Conservation (phyloP, 1,140 invertebrate genomes). For the Caerostris extrusa region DNA sequence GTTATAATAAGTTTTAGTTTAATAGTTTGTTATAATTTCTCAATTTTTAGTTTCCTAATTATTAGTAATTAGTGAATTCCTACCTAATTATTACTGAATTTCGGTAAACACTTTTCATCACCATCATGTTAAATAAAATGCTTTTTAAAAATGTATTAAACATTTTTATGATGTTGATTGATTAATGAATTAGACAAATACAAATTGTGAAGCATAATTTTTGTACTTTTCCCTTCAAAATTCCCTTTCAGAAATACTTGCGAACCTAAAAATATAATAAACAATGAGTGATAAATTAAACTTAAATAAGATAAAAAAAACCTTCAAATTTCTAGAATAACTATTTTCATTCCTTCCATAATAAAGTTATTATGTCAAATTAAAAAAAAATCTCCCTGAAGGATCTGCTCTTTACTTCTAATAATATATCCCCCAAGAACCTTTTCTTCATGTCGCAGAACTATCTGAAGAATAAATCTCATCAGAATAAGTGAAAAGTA, state of each 20-base stretch:
- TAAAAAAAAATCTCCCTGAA: not conserved
- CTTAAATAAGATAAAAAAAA: not conserved
- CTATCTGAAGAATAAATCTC: slow-evolving; percentile 62
- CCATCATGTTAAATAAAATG: too few species aligned
- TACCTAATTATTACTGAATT: too few species aligned
- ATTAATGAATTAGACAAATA: too few species aligned
- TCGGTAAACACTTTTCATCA: too few species aligned
- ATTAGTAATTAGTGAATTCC: too few species aligned
- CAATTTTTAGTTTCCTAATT: too few species aligned
- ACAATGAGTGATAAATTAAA: not conserved
- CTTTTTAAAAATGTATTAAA: too few species aligned
- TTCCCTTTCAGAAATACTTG: not conserved
- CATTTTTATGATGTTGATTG: too few species aligned
- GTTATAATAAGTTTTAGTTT: too few species aligned
- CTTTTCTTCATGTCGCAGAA: not conserved
- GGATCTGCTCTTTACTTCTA: slow-evolving; percentile 46
- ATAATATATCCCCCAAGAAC: slow-evolving; percentile 10
- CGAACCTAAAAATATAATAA: not conserved
- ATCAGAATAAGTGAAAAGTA: slow-evolving; percentile 43
- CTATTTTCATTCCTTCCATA: not conserved
- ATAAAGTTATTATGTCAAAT: slow-evolving; percentile 14
- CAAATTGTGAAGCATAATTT: too few species aligned
- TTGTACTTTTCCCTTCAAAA: not conserved
- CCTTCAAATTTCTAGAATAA: not conserved
- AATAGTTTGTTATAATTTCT: too few species aligned